phyloP scores from a whole-genome alignment of 2,797 vertebrate species.

The Sebastes miniatus region DNA sequence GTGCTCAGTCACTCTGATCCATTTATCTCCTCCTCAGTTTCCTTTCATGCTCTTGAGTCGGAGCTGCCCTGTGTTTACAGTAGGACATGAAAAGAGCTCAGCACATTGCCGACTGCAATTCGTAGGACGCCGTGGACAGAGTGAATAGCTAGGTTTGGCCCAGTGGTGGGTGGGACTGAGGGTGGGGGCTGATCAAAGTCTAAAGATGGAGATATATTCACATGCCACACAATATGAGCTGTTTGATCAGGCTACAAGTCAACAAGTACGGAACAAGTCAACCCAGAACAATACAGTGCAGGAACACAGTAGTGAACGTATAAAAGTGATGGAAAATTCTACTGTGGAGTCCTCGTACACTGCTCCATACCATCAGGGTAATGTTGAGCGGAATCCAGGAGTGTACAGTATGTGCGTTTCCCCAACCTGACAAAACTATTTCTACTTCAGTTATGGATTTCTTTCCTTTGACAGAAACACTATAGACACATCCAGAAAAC shows the following conservation, averaged over 20 bases:
- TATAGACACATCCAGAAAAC: neutral
- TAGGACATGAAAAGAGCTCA: constrained; percentile 59
- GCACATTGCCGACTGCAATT: constrained; percentile 9
- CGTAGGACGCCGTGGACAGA: constrained; percentile 51
- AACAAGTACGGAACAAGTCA: neutral
- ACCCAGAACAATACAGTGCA: neutral
- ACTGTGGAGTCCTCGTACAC: neutral
- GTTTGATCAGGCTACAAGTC: constrained; percentile 65
- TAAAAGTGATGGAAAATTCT: constrained; percentile 36
- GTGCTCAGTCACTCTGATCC: constrained; percentile 58
- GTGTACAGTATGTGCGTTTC: neutral
- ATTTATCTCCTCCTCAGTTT: neutral
- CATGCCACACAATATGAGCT: constrained; percentile 37
- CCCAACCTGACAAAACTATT: neutral
- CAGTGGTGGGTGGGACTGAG: neutral
- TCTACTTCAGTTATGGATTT: neutral
- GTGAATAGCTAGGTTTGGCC: constrained; percentile 38
- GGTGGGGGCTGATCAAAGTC: constrained; percentile 40
- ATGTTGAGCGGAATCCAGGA: constrained; percentile 1
- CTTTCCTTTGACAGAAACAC: constrained; percentile 14
- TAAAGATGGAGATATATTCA: constrained; percentile 43
- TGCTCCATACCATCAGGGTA: neutral
- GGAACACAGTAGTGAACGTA: neutral
- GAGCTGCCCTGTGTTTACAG: constrained; percentile 46
- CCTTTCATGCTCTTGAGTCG: constrained; percentile 27